Evolutionary conservation across 2,797 vertebrate genomes (phyloP).

Genomic region (Botia kubotai): DNA sequence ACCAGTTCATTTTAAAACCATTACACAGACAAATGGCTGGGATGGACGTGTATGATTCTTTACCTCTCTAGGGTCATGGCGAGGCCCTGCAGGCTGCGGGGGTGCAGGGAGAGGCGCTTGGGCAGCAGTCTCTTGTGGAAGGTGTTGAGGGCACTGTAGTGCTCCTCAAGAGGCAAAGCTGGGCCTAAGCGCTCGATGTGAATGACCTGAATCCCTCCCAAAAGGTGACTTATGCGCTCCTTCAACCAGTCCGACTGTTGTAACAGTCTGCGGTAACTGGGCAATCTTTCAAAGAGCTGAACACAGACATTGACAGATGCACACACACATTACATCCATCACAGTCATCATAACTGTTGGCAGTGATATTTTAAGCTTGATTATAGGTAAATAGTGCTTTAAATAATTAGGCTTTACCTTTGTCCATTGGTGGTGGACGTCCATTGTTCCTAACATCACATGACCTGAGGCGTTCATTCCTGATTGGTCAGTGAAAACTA

Average conservation of each 20-base stretch:
- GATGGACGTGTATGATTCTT: slow-evolving; percentile 7
- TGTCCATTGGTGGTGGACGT: slow-evolving; percentile 96
- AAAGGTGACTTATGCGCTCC: slow-evolving; percentile 87
- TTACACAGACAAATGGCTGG: not conserved
- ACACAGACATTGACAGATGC: slow-evolving; percentile 19
- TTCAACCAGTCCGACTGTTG: slow-evolving; percentile 85
- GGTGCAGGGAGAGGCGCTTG: slow-evolving; percentile 81
- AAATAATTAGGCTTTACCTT: slow-evolving; percentile 79
- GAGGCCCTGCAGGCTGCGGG: slow-evolving; percentile 88
- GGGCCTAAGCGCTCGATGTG: slow-evolving; percentile 86
- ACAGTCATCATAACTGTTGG: not conserved
- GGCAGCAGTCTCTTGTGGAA: slow-evolving; percentile 84
- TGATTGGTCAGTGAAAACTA: slow-evolving; percentile 92
- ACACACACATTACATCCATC: slow-evolving; percentile 1
- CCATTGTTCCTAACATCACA: slow-evolving; percentile 93
- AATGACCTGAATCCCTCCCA: slow-evolving; percentile 88
- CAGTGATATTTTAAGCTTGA: not conserved
- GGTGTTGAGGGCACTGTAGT: slow-evolving; percentile 81
- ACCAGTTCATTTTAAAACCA: not conserved
- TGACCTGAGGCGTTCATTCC: slow-evolving; percentile 92
- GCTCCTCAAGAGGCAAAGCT: slow-evolving; percentile 83
- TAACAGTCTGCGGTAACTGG: slow-evolving; percentile 83
- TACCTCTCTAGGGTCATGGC: slow-evolving; percentile 88
- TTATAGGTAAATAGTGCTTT: not conserved
- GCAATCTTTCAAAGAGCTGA: slow-evolving; percentile 89